A percentile compares a stretch with the other conserved stretches of the same genome.
Conservation (phyloP, 2,888 invertebrate species). For the Aricia artaxerxes region DNA sequence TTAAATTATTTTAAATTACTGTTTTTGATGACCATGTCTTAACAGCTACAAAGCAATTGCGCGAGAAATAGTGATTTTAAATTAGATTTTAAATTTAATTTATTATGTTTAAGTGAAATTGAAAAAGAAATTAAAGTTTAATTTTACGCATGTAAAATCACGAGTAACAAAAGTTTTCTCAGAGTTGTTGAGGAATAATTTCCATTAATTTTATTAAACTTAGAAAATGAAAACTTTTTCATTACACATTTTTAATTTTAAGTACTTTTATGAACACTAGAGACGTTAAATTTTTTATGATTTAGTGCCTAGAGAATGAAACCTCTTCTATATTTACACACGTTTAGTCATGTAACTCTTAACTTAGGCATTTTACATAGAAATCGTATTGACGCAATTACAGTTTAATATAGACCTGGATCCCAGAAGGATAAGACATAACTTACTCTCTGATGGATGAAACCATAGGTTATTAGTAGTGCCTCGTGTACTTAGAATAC, state of each 20-base stretch:
- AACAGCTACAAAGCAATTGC: neutral
- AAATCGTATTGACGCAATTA: too few relatives aligned
- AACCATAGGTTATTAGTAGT: too few relatives aligned
- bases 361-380: too few relatives aligned
- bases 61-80: neutral
- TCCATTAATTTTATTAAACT: conserved; percentile 10
- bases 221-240: neutral
- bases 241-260: neutral
- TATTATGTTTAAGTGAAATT: neutral
- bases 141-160: conserved; percentile 13
- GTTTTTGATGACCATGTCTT: neutral
- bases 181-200: conserved; percentile 7
- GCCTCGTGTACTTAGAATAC: too few relatives aligned
- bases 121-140: neutral
- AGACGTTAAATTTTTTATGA: neutral
- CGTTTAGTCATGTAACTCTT: too few relatives aligned
- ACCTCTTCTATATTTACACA: neutral
- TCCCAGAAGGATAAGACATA: too few relatives aligned
- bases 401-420: too few relatives aligned
- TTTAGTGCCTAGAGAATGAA: neutral
- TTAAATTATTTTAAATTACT: too few relatives aligned
- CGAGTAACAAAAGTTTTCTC: neutral
- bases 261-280: neutral
- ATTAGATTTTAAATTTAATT: neutral
- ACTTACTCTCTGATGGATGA: too few relatives aligned